Evolutionary conservation across 1,140 invertebrate species (phyloP).

Genomic region (Sarcophaga bullata): DNA sequence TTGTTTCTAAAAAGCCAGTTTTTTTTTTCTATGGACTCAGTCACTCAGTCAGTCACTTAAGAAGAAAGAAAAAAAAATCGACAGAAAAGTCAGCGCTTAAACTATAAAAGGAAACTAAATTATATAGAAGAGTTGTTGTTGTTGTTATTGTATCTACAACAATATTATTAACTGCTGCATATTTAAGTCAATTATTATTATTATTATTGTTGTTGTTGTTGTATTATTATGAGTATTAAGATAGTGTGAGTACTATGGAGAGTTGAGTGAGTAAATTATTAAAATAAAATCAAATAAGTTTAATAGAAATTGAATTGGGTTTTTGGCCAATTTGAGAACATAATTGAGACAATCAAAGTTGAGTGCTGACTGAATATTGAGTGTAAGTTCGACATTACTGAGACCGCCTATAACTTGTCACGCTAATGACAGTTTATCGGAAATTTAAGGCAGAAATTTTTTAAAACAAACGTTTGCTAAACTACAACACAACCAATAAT

Average conservation of each 20-base stretch:
- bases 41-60: background rate
- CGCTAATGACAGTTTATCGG: conserved; percentile 38
- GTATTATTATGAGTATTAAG: background rate
- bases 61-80: too few relatives aligned
- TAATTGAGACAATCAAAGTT: conserved; percentile 34
- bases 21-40: background rate
- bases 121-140: background rate
- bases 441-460: too few relatives aligned
- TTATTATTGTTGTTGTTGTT: background rate
- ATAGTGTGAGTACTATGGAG: background rate
- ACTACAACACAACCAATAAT: too few relatives aligned
- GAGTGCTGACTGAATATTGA: conserved; percentile 37
- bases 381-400: conserved; percentile 39
- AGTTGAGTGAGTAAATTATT: background rate
- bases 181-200: background rate
- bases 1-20: background rate
- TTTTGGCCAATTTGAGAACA: conserved; percentile 20
- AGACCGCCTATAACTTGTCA: conserved; percentile 39
- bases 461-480: too few relatives aligned
- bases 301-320: background rate
- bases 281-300: background rate
- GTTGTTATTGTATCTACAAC: background rate
- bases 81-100: too few relatives aligned
- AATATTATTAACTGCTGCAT: conserved; percentile 8
- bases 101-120: conserved; percentile 23